Evolutionary conservation across 1,140 invertebrate species (phyloP).

Genomic region (Calliopsis andreniformis): DNA sequence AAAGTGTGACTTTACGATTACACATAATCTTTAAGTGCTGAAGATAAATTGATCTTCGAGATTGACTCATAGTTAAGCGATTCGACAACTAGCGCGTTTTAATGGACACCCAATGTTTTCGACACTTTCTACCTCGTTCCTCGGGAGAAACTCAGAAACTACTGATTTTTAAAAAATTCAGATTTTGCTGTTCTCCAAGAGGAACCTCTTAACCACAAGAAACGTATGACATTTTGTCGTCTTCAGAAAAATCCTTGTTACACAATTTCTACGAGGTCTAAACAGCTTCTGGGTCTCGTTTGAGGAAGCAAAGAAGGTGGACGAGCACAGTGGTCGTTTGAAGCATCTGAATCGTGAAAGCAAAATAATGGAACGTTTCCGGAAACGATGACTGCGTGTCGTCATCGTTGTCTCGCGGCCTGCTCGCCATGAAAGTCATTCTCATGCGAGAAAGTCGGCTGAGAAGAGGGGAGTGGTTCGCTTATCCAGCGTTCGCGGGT

Average conservation of each 20-base stretch:
- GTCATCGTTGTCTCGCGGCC: conserved; percentile 10
- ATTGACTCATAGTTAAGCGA: too few species aligned
- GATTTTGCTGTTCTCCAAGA: background rate
- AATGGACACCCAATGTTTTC: too few species aligned
- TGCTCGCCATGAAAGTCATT: background rate
- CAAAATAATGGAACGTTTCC: conserved; percentile 2
- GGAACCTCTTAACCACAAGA: background rate
- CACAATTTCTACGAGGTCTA: background rate
- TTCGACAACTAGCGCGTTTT: too few species aligned
- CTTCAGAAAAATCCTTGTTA: background rate
- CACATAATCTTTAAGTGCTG: too few species aligned
- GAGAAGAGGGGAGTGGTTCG: background rate
- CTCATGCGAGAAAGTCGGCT: conserved; percentile 4
- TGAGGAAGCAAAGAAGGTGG: background rate
- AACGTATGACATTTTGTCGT: background rate
- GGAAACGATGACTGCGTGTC: conserved; percentile 23
- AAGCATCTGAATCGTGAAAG: conserved; percentile 1
- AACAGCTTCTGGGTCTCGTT: background rate
- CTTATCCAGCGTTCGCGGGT: background rate
- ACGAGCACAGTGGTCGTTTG: background rate
- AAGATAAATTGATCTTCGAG: too few species aligned
- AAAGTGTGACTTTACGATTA: too few species aligned
- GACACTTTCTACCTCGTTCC: background rate
- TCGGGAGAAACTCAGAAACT: background rate
- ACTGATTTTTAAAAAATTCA: background rate